Evolutionary conservation across 2,888 invertebrate species (phyloP).

Genomic region (Cataglyphis altisquamis): DNA sequence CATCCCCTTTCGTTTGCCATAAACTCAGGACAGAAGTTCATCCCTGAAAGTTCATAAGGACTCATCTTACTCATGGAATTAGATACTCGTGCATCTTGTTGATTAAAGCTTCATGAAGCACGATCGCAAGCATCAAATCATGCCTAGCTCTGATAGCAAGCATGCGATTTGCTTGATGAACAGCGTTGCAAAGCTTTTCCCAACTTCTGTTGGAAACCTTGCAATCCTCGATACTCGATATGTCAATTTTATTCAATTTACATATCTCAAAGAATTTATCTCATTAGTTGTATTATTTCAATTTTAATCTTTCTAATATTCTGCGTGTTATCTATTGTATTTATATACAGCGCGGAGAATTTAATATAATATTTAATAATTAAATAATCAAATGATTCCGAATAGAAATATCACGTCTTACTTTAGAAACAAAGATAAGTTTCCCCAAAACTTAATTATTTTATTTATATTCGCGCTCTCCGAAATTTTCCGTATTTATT

Average conservation of each 20-base stretch:
- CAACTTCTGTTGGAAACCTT: background rate
- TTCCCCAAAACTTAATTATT: background rate
- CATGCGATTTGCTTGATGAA: background rate
- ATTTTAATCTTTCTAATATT: background rate
- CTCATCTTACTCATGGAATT: background rate
- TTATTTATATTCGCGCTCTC: background rate
- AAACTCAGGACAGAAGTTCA: background rate
- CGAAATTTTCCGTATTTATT: background rate
- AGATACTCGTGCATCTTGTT: constrained; percentile 1
- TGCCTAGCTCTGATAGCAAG: background rate
- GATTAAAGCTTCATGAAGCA: background rate
- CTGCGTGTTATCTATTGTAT: background rate
- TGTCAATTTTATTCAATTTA: background rate
- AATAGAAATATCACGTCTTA: background rate
- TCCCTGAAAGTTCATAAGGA: background rate
- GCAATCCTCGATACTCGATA: background rate
- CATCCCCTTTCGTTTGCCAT: background rate
- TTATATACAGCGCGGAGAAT: background rate
- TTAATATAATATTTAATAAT: background rate
- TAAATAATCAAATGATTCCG: background rate
- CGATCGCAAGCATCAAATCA: too few species aligned
- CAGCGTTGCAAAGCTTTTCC: background rate
- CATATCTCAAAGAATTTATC: background rate
- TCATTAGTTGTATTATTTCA: background rate
- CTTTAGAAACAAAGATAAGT: background rate